Evolutionary conservation across 2,888 invertebrate species (phyloP).

Genomic region (Thereva unica): DNA sequence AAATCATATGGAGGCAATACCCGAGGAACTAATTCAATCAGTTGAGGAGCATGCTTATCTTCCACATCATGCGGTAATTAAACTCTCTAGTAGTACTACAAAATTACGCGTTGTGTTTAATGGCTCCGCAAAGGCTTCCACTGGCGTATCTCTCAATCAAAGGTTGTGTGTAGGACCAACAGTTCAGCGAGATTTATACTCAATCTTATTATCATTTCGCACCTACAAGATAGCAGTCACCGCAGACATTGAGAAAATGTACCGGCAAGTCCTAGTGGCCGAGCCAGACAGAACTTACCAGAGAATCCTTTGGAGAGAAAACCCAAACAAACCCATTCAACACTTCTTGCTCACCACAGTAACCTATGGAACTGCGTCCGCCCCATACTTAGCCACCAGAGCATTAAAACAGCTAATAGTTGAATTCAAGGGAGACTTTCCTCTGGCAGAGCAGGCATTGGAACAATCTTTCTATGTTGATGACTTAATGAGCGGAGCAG

Average conservation of each 20-base stretch:
- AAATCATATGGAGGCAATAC: background rate
- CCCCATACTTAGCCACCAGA: slow-evolving; percentile 4
- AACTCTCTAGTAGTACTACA: slow-evolving; percentile 41
- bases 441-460: background rate
- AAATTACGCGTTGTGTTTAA: slow-evolving; percentile 46
- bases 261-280: slow-evolving; percentile 5
- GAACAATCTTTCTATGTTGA: background rate
- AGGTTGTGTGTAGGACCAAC: slow-evolving; percentile 42
- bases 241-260: slow-evolving; percentile 34
- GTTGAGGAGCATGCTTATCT: background rate
- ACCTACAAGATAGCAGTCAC: background rate
- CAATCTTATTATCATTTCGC: slow-evolving; percentile 13
- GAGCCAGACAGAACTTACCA: background rate
- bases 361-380: slow-evolving; percentile 10
- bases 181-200: too few relatives aligned
- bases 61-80: slow-evolving; percentile 8
- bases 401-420: background rate
- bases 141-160: slow-evolving; percentile 40
- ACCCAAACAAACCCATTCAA: background rate
- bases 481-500: background rate
- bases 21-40: background rate
- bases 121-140: slow-evolving; percentile 42
- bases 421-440: slow-evolving; percentile 8
- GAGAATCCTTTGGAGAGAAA: slow-evolving; percentile 2
- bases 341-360: slow-evolving; percentile 17